A percentile compares a stretch with the other conserved stretches of the same genome.
Conservation (phyloP, 2,797 vertebrate species). For the Taenioides sp. region DNA sequence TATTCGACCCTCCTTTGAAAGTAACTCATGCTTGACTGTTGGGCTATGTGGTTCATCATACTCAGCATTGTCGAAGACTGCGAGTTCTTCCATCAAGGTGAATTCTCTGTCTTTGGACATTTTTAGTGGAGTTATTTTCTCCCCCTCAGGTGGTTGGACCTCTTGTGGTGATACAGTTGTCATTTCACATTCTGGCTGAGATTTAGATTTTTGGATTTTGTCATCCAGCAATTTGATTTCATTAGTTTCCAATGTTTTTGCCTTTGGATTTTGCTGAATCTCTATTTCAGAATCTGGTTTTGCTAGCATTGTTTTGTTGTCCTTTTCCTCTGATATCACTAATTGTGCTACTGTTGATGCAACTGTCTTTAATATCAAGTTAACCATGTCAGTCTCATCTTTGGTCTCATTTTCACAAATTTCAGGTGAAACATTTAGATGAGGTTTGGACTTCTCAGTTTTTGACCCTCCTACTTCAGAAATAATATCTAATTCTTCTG, state of each 20-base stretch:
- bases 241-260: not conserved
- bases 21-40: not conserved
- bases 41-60: not conserved
- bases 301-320: not conserved
- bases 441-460: not conserved
- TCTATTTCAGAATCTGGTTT: not conserved
- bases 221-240: not conserved
- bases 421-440: not conserved
- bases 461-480: not conserved
- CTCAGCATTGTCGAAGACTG: too few species aligned
- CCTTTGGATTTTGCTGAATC: not conserved
- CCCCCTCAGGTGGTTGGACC: not conserved
- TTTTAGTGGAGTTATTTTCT: too few species aligned
- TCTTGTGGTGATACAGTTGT: not conserved
- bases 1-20: not conserved
- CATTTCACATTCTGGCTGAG: not conserved
- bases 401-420: not conserved
- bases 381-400: not conserved
- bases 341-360: slow-evolving; percentile 8
- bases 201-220: not conserved
- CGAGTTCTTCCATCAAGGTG: too few species aligned
- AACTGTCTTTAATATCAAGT: not conserved
- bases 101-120: too few species aligned
- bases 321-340: not conserved
- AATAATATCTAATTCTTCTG: not conserved